Percentiles rank a stretch among this genome's conserved stretches.
phyloP scores from a whole-genome alignment of 2,113 vertebrate genomes.

The Microcebus griseorufus region DNA sequence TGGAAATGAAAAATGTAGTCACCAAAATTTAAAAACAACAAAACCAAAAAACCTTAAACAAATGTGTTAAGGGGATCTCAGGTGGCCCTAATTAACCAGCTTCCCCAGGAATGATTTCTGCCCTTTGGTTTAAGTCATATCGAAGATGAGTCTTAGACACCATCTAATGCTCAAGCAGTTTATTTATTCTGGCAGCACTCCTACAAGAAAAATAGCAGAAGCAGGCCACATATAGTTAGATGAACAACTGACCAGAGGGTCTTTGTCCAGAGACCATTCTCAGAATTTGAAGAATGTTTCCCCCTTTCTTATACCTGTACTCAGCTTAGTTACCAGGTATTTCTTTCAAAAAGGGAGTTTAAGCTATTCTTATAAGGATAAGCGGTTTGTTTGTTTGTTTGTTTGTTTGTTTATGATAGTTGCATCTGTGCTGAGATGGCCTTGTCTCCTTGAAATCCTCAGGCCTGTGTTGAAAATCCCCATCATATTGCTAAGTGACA shows the following conservation, averaged over 20 bases:
- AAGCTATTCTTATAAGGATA: neutral
- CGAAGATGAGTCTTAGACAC: neutral
- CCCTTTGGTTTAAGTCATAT: neutral
- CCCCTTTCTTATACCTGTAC: neutral
- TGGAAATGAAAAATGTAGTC: neutral
- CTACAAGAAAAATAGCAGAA: neutral
- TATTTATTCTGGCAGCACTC: neutral
- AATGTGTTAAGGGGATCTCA: neutral
- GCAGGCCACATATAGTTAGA: neutral
- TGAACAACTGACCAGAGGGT: too few relatives aligned
- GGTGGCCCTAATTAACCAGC: neutral
- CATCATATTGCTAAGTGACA: neutral
- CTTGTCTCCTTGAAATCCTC: neutral
- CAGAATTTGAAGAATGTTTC: neutral
- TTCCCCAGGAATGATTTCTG: neutral
- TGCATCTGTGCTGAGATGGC: neutral
- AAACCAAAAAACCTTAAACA: neutral
- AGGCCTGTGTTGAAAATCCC: neutral
- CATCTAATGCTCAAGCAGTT: neutral
- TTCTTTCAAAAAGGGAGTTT: neutral
- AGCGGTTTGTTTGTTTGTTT: neutral
- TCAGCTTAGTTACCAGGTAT: neutral
- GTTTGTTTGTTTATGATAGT: neutral
- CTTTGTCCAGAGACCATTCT: neutral
- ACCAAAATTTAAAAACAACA: neutral